Evolutionary conservation across 2,113 vertebrate genomes (phyloP).

Genomic region (Clarias batrachus): DNA sequence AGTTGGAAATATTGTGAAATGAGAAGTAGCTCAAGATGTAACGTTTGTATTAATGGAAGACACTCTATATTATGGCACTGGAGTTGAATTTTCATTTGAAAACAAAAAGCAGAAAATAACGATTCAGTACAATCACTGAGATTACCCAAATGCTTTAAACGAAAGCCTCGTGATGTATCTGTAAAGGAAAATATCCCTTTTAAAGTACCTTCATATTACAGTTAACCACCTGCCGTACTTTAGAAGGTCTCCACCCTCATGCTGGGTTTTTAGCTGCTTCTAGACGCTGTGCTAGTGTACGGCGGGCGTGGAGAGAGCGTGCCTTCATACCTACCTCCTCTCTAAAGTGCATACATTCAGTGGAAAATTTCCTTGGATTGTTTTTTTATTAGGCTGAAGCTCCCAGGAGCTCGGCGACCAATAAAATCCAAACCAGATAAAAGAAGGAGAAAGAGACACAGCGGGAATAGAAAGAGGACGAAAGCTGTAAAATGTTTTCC

Average conservation of each 20-base stretch:
- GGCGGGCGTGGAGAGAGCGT: not conserved
- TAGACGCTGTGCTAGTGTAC: not conserved
- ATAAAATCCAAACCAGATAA: constrained; percentile 80
- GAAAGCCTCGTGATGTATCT: not conserved
- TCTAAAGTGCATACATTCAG: constrained; percentile 68
- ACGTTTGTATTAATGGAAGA: not conserved
- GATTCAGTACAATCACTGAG: not conserved
- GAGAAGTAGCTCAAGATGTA: not conserved
- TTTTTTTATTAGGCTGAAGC: constrained; percentile 78
- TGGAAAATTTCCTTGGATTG: constrained; percentile 76
- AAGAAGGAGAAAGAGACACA: constrained; percentile 63
- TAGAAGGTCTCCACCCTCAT: not conserved
- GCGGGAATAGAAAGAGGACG: constrained; percentile 62
- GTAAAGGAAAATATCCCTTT: not conserved
- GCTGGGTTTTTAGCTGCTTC: not conserved
- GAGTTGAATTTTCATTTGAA: not conserved
- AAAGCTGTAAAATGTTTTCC: constrained; percentile 77
- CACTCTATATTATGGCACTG: not conserved
- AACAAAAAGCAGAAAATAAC: too few relatives aligned
- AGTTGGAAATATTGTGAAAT: not conserved
- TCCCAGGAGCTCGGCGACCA: constrained; percentile 76
- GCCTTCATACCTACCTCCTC: constrained; percentile 66
- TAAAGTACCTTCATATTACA: not conserved
- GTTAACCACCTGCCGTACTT: constrained; percentile 2
- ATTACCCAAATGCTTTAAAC: not conserved